Conservation (phyloP, 2,113 vertebrate species). For the Pachyramphus minor region DNA sequence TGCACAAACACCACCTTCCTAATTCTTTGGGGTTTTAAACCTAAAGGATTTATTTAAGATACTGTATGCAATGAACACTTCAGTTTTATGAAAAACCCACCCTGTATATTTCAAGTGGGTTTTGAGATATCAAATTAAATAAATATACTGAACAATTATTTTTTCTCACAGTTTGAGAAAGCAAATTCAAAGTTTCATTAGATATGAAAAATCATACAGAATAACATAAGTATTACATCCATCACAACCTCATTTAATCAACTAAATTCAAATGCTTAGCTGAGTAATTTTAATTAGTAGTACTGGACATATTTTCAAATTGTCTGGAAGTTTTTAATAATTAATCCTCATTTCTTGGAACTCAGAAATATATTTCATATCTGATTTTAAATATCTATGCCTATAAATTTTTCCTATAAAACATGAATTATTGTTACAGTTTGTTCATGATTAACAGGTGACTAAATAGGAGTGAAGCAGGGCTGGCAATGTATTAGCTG, state of each 20-base stretch:
- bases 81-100: neutral
- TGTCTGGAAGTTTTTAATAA: conserved; percentile 32
- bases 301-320: conserved; percentile 7
- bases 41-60: neutral
- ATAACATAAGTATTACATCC: conserved; percentile 6
- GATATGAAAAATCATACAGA: conserved; percentile 14
- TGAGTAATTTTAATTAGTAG: conserved; percentile 47
- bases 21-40: neutral
- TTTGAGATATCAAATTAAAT: neutral
- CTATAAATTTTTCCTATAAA: neutral
- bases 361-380: conserved; percentile 9
- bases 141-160: neutral
- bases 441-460: neutral
- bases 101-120: neutral
- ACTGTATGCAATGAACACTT: neutral
- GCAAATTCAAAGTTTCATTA: neutral
- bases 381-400: neutral
- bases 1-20: neutral
- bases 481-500: neutral
- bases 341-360: conserved; percentile 37
- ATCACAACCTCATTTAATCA: conserved; percentile 31
- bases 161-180: neutral
- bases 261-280: conserved; percentile 42
- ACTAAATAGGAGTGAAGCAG: neutral
- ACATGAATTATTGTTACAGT: neutral